These are phyloP conservation scores for Botia kubotai DNA, from an alignment of 2,797 vertebrate genomes.

Conservation along the genomic window DNA sequence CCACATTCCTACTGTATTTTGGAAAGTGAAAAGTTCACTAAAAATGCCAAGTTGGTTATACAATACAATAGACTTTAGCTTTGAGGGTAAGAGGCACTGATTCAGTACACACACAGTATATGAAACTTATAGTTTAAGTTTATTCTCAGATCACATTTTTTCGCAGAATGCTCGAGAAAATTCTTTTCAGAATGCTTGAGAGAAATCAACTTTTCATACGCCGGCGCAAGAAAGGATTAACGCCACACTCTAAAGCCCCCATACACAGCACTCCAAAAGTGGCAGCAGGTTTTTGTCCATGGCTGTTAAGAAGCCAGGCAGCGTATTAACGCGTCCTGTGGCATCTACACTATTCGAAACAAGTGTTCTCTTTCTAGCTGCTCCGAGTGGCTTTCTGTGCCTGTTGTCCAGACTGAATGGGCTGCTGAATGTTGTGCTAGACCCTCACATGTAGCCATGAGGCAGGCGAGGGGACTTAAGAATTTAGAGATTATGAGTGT, in stretches of 20 bases:
- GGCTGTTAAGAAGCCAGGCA: conserved; percentile 68
- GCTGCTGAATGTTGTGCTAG: conserved; percentile 77
- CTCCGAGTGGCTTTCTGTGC: conserved; percentile 75
- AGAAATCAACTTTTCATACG: conserved; percentile 66
- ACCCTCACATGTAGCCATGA: conserved; percentile 70
- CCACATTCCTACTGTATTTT: conserved; percentile 47
- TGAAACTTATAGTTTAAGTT: background rate
- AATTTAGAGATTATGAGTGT: conserved; percentile 79
- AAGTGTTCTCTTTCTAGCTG: conserved; percentile 70
- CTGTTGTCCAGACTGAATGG: conserved; percentile 80
- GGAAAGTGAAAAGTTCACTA: conserved; percentile 45
- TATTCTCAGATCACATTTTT: conserved; percentile 8
- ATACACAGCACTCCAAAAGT: conserved; percentile 72
- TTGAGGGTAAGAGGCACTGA: background rate
- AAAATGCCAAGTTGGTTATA: background rate
- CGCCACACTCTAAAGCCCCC: conserved; percentile 68
- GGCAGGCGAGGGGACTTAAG: conserved; percentile 74
- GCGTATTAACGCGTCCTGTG: conserved; percentile 76
- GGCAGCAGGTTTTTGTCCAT: conserved; percentile 52
- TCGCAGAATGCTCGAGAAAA: background rate
- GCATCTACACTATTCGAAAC: conserved; percentile 75
- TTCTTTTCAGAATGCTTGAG: conserved; percentile 34
- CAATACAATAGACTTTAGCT: conserved; percentile 2
- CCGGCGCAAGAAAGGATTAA: conserved; percentile 73
- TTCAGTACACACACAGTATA: background rate